Conservation (phyloP, 2,888 invertebrate genomes). For the Diarsia dahlii region DNA sequence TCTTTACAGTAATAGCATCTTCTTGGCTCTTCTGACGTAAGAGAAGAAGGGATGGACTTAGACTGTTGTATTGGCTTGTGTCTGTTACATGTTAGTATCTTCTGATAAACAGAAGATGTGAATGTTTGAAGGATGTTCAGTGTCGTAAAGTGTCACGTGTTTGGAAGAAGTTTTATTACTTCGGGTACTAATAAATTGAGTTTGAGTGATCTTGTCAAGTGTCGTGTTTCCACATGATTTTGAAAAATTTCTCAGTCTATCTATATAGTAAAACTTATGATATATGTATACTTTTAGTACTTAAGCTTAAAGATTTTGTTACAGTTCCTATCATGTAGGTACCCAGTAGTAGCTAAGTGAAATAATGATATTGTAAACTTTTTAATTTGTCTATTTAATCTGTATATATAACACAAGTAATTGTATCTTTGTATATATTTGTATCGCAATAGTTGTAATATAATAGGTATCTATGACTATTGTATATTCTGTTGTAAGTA, state of each 20-base stretch:
- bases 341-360: conserved; percentile 18
- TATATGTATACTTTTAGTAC: conserved; percentile 46
- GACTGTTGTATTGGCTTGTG: conserved; percentile 31
- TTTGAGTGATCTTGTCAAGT: conserved; percentile 29
- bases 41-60: conserved; percentile 31
- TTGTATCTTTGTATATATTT: conserved; percentile 33
- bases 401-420: conserved; percentile 34
- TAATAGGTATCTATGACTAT: conserved; percentile 22
- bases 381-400: conserved; percentile 4
- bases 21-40: conserved; percentile 71
- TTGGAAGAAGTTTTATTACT: conserved; percentile 13
- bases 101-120: conserved; percentile 14
- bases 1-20: conserved; percentile 66
- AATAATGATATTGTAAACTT: not conserved
- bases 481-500: conserved; percentile 35
- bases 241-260: conserved; percentile 26
- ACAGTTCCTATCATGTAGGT: conserved; percentile 29
- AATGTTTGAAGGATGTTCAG: conserved; percentile 26
- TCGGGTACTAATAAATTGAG: conserved; percentile 33
- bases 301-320: conserved; percentile 47
- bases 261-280: conserved; percentile 26
- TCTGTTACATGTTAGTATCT: conserved; percentile 16
- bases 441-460: conserved; percentile 25
- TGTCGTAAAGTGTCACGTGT: conserved; percentile 30
- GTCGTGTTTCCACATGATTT: conserved; percentile 26